Base-by-base conservation (phyloP, 2,888 invertebrate genomes). In the Aspidiotus destructor region DNA sequence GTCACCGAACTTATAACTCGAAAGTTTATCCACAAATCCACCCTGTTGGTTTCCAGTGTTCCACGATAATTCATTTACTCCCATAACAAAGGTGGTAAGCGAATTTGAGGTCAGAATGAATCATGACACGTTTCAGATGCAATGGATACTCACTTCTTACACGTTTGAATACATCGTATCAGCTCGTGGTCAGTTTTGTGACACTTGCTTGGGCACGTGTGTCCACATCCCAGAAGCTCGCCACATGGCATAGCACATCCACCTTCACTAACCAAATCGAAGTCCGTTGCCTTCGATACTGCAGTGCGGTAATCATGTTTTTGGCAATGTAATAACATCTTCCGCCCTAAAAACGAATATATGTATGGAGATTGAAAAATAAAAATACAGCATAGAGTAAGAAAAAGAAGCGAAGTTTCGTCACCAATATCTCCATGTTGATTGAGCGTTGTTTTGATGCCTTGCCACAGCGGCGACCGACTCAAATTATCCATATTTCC, bases 401-500 rank as follows among this genome's bases (percentile, higher is more conserved):
- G 28, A 28, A 28, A 28, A 28, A 28, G 28, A 28, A 5, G 28
- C 28, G 28, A 28, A 28, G 28, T 28, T n/a, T 57, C n/a, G 44
- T 54, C 28, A 65, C 85, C 86, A 55, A 86, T 79, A 2, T 83
- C 80, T 17, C 81, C 75, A 70, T 81, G 79, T 8, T 77, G 74
- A 8, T 75, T 70, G 9, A 87, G 76, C 0, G 80, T 80, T 0
- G 73, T 71, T n/a, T 80, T 79, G 28, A 85, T 80, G 72, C 81
- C 75, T 7, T 75, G 75, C 87, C 87, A 87, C 62, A 82, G 77
- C 7, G 73, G 61, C 72, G 82, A 84, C 0, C 78, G 74, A 71
- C 80, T 77, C 0, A 87, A 75, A 10, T 82, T 77, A 0, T 78
- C 75, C 81, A 87, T 84, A 74, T 90, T 89, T 2, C 90, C 91